Percentiles rank a stretch among this genome's conserved stretches.
These are phyloP conservation scores for Cyprinodon brontotheroides DNA, from an alignment of 2,113 vertebrate genomes.

Conservation along the genomic window DNA sequence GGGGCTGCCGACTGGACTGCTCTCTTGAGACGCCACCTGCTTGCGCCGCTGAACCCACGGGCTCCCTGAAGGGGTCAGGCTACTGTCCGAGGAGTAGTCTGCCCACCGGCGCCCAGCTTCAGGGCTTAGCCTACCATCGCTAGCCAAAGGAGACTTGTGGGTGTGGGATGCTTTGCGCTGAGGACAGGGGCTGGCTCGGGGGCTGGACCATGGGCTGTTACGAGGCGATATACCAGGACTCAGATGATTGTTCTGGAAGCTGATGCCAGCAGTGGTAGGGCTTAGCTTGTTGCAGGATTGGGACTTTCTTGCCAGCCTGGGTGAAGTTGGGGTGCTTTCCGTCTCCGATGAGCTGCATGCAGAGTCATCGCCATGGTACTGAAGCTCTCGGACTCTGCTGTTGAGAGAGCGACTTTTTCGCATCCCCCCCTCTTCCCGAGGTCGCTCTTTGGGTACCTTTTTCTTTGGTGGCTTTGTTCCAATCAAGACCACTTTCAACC, in stretches of 20 bases:
- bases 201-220: slow-evolving; percentile 93
- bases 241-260: slow-evolving; percentile 85
- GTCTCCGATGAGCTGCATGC: slow-evolving; percentile 95
- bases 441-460: slow-evolving; percentile 88
- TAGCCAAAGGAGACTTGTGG: slow-evolving; percentile 86
- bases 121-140: slow-evolving; percentile 79
- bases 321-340: slow-evolving; percentile 91
- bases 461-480: slow-evolving; percentile 95
- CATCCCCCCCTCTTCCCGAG: slow-evolving; percentile 77
- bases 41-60: slow-evolving; percentile 95
- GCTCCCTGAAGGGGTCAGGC: slow-evolving; percentile 91
- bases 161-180: slow-evolving; percentile 83
- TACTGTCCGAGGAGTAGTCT: slow-evolving; percentile 96
- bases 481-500: slow-evolving; percentile 89
- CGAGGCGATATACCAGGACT: slow-evolving; percentile 91
- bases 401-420: slow-evolving; percentile 87
- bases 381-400: slow-evolving; percentile 91
- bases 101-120: slow-evolving; percentile 82
- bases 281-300: slow-evolving; percentile 83
- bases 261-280: slow-evolving; percentile 74
- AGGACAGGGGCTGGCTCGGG: slow-evolving; percentile 84
- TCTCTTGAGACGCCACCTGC: slow-evolving; percentile 88
- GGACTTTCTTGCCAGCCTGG: slow-evolving; percentile 82
- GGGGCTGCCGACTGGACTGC: slow-evolving; percentile 88
- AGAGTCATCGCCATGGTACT: slow-evolving; percentile 90